phyloP scores from a whole-genome alignment of 1,140 invertebrate genomes.

The Potamilus streckersoni region DNA sequence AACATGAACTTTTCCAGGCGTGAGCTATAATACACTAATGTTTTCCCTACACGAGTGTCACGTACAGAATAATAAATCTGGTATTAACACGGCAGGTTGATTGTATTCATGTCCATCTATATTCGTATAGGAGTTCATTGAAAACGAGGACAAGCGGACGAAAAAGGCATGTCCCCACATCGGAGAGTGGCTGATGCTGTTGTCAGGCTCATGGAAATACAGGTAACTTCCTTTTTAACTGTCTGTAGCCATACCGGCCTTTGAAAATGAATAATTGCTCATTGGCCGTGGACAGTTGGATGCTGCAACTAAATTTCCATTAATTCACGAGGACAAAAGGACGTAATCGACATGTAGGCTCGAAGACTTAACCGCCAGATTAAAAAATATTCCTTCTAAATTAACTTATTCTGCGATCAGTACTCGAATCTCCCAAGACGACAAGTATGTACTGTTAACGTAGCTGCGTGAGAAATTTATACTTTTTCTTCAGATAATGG shows the following conservation, averaged over 20 bases:
- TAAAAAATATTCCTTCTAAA: background rate
- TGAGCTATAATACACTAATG: too few species aligned
- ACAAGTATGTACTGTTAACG: too few species aligned
- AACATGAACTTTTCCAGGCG: too few species aligned
- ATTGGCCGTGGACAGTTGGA: background rate
- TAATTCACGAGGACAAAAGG: background rate
- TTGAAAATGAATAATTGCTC: background rate
- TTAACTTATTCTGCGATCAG: background rate
- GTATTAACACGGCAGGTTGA: background rate
- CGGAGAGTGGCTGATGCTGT: constrained; percentile 53
- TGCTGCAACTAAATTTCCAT: background rate
- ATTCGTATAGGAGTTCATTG: constrained; percentile 44
- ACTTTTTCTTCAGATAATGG: too few species aligned
- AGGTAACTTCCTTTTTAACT: constrained; percentile 31
- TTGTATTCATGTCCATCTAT: background rate
- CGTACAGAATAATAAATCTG: too few species aligned
- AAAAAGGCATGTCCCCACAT: constrained; percentile 57
- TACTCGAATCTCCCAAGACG: background rate
- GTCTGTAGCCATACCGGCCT: background rate
- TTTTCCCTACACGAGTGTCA: too few species aligned
- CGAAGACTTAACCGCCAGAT: background rate
- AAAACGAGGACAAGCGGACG: constrained; percentile 39
- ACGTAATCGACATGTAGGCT: background rate
- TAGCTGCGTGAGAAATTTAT: too few species aligned
- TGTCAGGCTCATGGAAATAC: constrained; percentile 50